Conservation (phyloP, 1,140 invertebrate species). For the Gonatopus flavifemur region DNA sequence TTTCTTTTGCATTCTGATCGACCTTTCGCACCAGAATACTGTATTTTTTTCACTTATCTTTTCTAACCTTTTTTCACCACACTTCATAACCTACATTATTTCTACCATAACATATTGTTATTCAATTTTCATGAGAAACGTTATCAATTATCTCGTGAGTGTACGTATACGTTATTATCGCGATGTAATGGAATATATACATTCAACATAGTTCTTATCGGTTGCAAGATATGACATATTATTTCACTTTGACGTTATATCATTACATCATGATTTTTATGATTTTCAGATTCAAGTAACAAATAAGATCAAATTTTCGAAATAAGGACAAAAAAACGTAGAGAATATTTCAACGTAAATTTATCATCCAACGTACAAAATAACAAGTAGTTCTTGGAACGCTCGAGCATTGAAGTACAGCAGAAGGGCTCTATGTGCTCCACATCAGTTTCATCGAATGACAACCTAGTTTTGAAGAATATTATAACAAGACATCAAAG, state of each 20-base stretch:
- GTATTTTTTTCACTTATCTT: too few species aligned
- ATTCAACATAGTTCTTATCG: too few species aligned
- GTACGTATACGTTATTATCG: too few species aligned
- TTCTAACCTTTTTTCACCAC: constrained; percentile 27
- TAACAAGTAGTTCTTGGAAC: constrained; percentile 23
- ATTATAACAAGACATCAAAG: constrained; percentile 25
- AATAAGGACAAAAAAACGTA: not conserved
- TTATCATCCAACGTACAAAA: constrained; percentile 11
- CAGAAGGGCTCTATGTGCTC: constrained; percentile 53
- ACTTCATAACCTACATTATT: constrained; percentile 34
- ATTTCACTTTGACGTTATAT: too few species aligned
- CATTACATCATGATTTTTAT: too few species aligned
- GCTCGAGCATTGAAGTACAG: constrained; percentile 15
- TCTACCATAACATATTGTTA: constrained; percentile 46
- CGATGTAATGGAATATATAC: too few species aligned
- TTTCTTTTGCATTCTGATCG: too few species aligned
- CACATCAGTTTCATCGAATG: constrained; percentile 37
- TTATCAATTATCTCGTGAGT: too few species aligned
- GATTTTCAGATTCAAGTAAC: too few species aligned
- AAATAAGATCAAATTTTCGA: constrained; percentile 1
- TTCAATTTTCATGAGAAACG: constrained; percentile 7
- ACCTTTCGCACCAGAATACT: too few species aligned
- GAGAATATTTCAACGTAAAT: constrained; percentile 8
- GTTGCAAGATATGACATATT: too few species aligned
- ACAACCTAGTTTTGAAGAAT: constrained; percentile 43